Base-by-base conservation (phyloP, 2,113 vertebrate species). In the Serilophus lunatus region DNA sequence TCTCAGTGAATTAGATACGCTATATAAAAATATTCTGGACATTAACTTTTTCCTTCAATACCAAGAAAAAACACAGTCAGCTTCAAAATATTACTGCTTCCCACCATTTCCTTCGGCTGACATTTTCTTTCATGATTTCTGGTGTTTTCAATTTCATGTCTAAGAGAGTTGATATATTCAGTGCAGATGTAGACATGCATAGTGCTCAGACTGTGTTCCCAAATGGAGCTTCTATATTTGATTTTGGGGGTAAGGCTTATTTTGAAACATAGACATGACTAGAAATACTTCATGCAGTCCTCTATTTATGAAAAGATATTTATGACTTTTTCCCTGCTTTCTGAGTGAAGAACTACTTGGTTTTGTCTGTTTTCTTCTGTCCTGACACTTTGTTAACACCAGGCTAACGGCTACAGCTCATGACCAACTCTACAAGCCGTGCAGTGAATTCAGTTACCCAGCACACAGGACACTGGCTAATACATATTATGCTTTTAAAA, bases 11-110 rank as follows among this genome's bases (percentile, higher is more conserved):
- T 95, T 94, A 91, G 88, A 81, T 81, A 86, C 65, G 90, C 93
- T 89, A 26, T 83, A 86, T 20, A 1, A 44, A 75, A 85, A 28
- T 70, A 74, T 87, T 87, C 49, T 4, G 19, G 77, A 60, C 61
- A 72, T 96, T 96, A 95, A 88, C 92, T 77, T 82, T 87, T 96
- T 70, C 90, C 17, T 93, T 95, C 82, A 63, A 40, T 33, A n/a
- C 54, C 25, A 74, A 90, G 54, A 74, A 42, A 79, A 64, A 91
- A 38, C 71, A 61, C 68, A 91, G 75, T 18, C 64, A 60, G 50
- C 45, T 87, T 82, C 59, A 50, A 91, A 90, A 85, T 54, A 45
- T 66, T 72, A 29, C 38, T 44, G 50, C 35, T 64, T 92, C 42
- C 44, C 36, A 70, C 13, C 36, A 31, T 38, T 24, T 81, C 70